Conservation (phyloP, 2,113 vertebrate genomes). For the Bubo bubo region DNA sequence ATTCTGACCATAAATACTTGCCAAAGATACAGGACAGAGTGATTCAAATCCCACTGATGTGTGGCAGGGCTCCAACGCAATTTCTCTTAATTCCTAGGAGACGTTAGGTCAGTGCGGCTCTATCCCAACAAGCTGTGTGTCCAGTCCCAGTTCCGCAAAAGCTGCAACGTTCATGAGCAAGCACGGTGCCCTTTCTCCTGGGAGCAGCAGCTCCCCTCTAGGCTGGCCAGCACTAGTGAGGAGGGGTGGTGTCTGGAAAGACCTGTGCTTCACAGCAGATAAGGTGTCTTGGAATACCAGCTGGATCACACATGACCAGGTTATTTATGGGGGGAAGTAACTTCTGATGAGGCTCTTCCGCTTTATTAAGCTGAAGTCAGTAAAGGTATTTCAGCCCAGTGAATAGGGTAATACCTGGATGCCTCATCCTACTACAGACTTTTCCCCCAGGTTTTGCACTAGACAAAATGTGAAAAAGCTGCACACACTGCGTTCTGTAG, state of each 20-base stretch:
- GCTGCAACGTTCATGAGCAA: rapidly evolving
- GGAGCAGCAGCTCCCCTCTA: no score
- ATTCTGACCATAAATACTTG: not conserved
- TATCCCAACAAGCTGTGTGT: rapidly evolving
- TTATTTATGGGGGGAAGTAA: not conserved
- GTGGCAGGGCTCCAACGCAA: not conserved
- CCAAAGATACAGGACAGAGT: not conserved
- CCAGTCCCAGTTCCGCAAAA: not conserved
- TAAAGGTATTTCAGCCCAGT: not conserved
- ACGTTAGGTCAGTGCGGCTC: not conserved
- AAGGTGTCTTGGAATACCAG: not conserved
- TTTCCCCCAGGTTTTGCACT: not conserved
- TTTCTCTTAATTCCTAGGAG: not conserved
- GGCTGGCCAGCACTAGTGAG: no score
- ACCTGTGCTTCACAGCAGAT: not conserved
- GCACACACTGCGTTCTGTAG: not conserved
- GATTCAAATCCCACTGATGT: not conserved
- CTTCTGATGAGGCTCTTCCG: not conserved
- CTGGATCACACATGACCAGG: rapidly evolving
- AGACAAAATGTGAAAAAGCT: not conserved
- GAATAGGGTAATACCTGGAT: not conserved
- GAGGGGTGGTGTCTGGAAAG: not conserved
- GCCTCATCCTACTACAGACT: not conserved
- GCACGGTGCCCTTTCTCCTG: rapidly evolving
- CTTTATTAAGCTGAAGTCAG: not conserved